Evolutionary conservation across 2,797 vertebrate species (phyloP).

Genomic region (Tenualosa ilisha): DNA sequence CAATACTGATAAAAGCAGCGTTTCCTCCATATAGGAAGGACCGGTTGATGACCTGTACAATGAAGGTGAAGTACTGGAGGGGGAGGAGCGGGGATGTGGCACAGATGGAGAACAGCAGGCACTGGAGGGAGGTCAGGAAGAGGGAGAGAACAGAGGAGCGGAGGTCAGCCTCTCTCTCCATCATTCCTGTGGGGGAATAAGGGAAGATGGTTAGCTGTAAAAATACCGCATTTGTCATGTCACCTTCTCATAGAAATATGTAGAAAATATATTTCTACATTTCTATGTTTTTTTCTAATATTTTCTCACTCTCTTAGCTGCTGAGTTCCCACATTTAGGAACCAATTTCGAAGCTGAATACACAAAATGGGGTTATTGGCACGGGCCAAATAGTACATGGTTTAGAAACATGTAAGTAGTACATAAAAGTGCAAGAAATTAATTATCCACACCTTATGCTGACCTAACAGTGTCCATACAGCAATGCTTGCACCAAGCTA

Average conservation of each 20-base stretch:
- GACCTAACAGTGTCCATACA: too few species aligned
- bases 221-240: too few species aligned
- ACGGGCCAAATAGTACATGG: too few species aligned
- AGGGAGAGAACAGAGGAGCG: constrained; percentile 76
- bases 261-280: background rate
- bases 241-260: background rate
- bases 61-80: constrained; percentile 83
- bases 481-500: too few species aligned
- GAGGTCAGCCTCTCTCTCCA: constrained; percentile 71
- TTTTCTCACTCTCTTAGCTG: too few species aligned
- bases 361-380: too few species aligned
- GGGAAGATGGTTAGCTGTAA: background rate
- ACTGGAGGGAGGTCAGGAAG: constrained; percentile 79
- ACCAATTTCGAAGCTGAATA: too few species aligned
- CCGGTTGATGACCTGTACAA: constrained; percentile 85
- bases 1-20: constrained; percentile 83
- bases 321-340: too few species aligned
- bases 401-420: too few species aligned
- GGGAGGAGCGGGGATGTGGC: constrained; percentile 75
- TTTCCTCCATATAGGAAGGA: constrained; percentile 89
- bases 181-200: constrained; percentile 59
- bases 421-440: background rate
- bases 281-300: too few species aligned
- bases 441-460: background rate
- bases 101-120: constrained; percentile 80